A percentile compares a stretch with the other conserved stretches of the same genome.
Conservation (phyloP, 2,888 invertebrate species). For the Troilus luridus region DNA sequence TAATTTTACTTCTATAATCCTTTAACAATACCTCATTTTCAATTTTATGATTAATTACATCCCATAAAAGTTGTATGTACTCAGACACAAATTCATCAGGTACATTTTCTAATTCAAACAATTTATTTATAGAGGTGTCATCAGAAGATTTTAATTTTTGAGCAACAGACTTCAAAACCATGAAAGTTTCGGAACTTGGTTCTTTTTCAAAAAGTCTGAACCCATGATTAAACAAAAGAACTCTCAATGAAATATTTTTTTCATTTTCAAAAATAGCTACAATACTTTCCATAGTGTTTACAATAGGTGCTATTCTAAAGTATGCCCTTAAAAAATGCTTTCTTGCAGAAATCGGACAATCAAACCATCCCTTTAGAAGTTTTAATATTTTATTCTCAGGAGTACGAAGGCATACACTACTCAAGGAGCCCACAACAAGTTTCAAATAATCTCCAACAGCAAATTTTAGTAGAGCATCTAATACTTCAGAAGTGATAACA, state of each 20-base stretch:
- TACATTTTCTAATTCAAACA: slow-evolving; percentile 58
- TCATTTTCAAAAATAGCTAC: slow-evolving; percentile 59
- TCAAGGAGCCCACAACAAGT: slow-evolving; percentile 60
- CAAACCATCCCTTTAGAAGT: slow-evolving; percentile 58
- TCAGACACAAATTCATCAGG: slow-evolving; percentile 59
- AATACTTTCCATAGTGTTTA: slow-evolving; percentile 30
- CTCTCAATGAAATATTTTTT: slow-evolving; percentile 61
- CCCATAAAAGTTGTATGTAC: slow-evolving; percentile 62
- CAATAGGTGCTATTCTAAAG: slow-evolving; percentile 58
- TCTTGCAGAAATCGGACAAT: slow-evolving; percentile 61
- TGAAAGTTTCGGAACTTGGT: slow-evolving; percentile 60
- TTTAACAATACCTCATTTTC: slow-evolving; percentile 35
- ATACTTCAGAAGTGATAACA: slow-evolving; percentile 53
- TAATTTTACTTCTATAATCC: slow-evolving; percentile 55
- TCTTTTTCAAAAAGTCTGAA: slow-evolving; percentile 55
- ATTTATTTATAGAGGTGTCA: slow-evolving; percentile 55
- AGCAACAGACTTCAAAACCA: slow-evolving; percentile 55
- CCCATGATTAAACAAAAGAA: slow-evolving; percentile 59
- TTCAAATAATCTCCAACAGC: slow-evolving; percentile 63
- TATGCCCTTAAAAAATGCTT: slow-evolving; percentile 61
- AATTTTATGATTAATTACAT: slow-evolving; percentile 47
- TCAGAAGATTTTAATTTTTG: slow-evolving; percentile 57
- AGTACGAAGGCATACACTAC: slow-evolving; percentile 55
- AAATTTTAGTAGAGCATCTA: slow-evolving; percentile 59
- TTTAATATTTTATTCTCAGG: slow-evolving; percentile 61